These are phyloP conservation scores for Saguinus midas DNA, from an alignment of 2,113 vertebrate genomes.

Conservation along the genomic window DNA sequence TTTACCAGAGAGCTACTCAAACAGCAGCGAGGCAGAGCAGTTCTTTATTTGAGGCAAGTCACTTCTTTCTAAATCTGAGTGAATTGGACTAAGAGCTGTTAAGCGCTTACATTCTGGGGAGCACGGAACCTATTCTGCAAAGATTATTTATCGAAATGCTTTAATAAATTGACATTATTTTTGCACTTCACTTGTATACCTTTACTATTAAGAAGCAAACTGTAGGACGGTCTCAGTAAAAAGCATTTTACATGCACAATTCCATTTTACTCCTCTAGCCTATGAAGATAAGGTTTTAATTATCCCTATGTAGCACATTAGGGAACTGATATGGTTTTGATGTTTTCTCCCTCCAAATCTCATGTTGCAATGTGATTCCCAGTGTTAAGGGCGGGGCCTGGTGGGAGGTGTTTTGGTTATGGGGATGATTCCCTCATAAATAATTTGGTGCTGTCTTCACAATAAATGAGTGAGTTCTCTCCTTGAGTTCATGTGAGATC, in stretches of 20 bases:
- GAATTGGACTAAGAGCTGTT: neutral
- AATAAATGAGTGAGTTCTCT: no score
- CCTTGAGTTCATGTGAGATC: no score
- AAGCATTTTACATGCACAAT: neutral
- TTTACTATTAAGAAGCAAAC: constrained; percentile 26
- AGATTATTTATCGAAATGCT: neutral
- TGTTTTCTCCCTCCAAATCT: no score
- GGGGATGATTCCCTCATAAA: no score
- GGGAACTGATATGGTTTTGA: neutral
- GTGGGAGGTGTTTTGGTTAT: no score
- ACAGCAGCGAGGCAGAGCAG: neutral
- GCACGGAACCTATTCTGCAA: neutral
- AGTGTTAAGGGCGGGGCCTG: no score
- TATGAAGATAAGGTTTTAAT: neutral
- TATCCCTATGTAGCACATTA: neutral
- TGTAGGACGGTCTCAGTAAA: neutral
- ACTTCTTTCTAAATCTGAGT: neutral
- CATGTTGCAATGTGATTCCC: no score
- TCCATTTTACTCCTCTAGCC: neutral
- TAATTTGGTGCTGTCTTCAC: no score
- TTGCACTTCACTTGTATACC: neutral
- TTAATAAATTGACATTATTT: neutral
- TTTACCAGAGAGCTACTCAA: neutral
- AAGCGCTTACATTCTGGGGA: neutral
- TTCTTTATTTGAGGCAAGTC: neutral